Base-by-base conservation (phyloP, 2,797 vertebrate genomes). In the Clarias platycephalus region DNA sequence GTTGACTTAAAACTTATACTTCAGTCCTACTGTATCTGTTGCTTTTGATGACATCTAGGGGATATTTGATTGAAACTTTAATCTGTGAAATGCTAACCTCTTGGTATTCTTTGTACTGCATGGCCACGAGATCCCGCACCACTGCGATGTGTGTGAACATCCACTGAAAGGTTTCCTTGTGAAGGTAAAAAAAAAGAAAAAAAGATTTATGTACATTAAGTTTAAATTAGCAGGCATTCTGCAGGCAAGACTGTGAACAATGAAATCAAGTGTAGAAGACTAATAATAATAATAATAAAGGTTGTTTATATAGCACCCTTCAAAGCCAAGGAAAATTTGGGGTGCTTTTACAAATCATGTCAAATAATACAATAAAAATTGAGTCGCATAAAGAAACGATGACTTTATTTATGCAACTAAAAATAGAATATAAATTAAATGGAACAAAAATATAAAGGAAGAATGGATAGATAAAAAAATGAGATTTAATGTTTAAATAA, bases 101-200 rank as follows among this genome's bases (percentile, higher is more conserved):
- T 86, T 98, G 97, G 86, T 99, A 93, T 83, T 99, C 98, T 86
- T 99, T 98, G 90, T 98, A 98, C 88, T 99, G 98, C 94, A 98
- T 97, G 85, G 97, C 95, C 84, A 99, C 97, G 75, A 99, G 92
- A 93, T 99, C 98, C 60, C 97, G 95, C 31, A 99, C 98, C 53
- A 99, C 98, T 5, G 98, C 98, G 1, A 99, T 98, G 88, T 99
- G 98, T 5, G 98, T 99, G 77, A 99, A 99, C 97, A 99, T 98
- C 98, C 98, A 99, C 93, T 99, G 98, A 89, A 97, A 99, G 16
- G 97, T 98, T 90, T 99, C 98, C 98, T 99, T 60, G 31, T 2
- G 9, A 20, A 64, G 13, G 8, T 93, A 24, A 57, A 0, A 81
- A 2, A 68, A 1, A 60, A 67, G 37, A 55, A 57, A 49, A 44